A percentile compares a stretch with the other conserved stretches of the same genome.
Conservation (phyloP, 2,888 invertebrate species). For the Cheiracanthium punctorium region DNA sequence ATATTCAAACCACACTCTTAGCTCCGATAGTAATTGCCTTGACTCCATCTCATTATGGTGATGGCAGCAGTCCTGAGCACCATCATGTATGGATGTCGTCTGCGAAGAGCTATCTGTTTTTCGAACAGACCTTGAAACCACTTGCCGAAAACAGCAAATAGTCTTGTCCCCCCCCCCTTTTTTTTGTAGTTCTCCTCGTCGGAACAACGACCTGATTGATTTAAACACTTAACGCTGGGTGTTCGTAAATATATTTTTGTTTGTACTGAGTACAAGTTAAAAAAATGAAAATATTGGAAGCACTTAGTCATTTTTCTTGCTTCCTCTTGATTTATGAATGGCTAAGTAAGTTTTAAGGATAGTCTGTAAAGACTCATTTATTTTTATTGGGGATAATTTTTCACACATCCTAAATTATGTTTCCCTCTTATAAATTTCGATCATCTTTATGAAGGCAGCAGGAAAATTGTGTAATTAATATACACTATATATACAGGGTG, state of each 20-base stretch:
- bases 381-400: too few species aligned
- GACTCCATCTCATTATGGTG: slow-evolving; percentile 28
- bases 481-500: too few species aligned
- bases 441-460: too few species aligned
- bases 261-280: not conserved
- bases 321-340: not conserved
- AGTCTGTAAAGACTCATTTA: too few species aligned
- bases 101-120: slow-evolving; percentile 24
- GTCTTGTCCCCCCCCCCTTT: too few species aligned
- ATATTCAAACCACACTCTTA: slow-evolving; percentile 17
- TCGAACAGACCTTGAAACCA: slow-evolving; percentile 44
- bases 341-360: not conserved
- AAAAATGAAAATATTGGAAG: too few species aligned
- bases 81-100: slow-evolving; percentile 46
- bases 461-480: too few species aligned
- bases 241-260: not conserved
- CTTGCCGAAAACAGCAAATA: not conserved
- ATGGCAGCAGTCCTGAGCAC: slow-evolving; percentile 30
- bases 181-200: not conserved
- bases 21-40: slow-evolving; percentile 23
- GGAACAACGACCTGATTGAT: not conserved
- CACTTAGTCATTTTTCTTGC: not conserved
- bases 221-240: not conserved
- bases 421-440: too few species aligned
- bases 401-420: too few species aligned